Conservation (phyloP, 2,797 vertebrate genomes). For the Sciurus vulgaris region DNA sequence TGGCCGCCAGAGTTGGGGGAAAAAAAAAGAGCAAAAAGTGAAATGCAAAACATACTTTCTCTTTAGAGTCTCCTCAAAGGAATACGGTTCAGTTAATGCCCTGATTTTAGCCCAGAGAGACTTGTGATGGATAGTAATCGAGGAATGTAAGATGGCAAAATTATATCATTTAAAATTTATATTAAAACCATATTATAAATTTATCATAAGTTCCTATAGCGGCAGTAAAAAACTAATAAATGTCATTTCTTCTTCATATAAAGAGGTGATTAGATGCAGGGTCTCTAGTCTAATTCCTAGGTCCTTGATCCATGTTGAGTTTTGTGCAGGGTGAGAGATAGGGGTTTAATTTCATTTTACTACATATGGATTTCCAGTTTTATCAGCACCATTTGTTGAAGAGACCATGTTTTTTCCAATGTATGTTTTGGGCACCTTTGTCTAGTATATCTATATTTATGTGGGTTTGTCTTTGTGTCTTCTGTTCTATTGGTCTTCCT, state of each 20-base stretch:
- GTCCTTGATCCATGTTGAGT: too few species aligned
- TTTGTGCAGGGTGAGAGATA: too few species aligned
- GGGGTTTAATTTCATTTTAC: too few species aligned
- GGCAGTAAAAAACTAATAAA: background rate
- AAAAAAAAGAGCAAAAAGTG: background rate
- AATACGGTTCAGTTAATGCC: background rate
- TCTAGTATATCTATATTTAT: too few species aligned
- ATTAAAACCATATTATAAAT: background rate
- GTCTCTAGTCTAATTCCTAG: too few species aligned
- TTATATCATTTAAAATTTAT: background rate
- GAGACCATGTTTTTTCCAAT: too few species aligned
- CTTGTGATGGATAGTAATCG: background rate
- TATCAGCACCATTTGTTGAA: too few species aligned
- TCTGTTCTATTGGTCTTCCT: too few species aligned
- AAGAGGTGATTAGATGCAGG: background rate
- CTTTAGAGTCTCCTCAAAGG: background rate
- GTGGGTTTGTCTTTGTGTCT: too few species aligned
- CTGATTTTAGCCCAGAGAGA: background rate
- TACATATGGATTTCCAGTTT: too few species aligned
- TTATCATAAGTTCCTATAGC: background rate
- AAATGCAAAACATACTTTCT: background rate
- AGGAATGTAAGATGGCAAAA: background rate
- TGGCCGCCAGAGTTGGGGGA: background rate
- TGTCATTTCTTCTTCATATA: background rate
- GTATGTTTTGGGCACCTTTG: too few species aligned